phyloP scores from a whole-genome alignment of 2,888 invertebrate species.

The Heliconius erato region DNA sequence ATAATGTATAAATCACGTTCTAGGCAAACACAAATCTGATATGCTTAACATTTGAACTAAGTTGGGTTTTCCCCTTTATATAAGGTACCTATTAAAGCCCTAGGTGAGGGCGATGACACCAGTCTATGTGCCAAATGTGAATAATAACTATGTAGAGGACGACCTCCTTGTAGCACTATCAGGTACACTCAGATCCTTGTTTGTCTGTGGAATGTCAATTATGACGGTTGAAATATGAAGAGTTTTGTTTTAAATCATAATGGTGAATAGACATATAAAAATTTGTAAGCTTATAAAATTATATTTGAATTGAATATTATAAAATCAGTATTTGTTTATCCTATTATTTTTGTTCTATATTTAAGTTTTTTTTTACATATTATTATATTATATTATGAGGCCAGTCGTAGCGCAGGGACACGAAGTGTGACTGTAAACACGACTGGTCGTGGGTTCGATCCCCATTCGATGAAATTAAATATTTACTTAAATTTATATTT shows the following conservation, averaged over 20 bases:
- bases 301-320: too few relatives aligned
- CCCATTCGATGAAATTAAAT: too few relatives aligned
- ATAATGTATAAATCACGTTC: conserved; percentile 1
- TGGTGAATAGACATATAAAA: background rate
- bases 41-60: conserved; percentile 36
- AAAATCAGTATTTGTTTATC: too few relatives aligned
- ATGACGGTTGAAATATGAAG: conserved; percentile 41
- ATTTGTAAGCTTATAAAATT: too few relatives aligned
- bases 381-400: too few relatives aligned
- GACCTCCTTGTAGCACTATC: conserved; percentile 60
- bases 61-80: conserved; percentile 54
- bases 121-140: conserved; percentile 74
- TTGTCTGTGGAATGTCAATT: conserved; percentile 69
- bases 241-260: conserved; percentile 8
- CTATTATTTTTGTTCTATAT: background rate
- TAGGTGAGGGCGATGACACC: conserved; percentile 68
- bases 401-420: too few relatives aligned
- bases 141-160: conserved; percentile 77
- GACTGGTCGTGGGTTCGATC: too few relatives aligned
- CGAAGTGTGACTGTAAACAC: too few relatives aligned
- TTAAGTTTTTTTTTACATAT: background rate
- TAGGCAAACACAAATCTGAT: conserved; percentile 15
- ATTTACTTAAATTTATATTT: too few relatives aligned
- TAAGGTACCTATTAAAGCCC: conserved; percentile 54
- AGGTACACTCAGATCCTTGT: conserved; percentile 73